Conservation (phyloP, 2,113 vertebrate genomes). For the Chauna torquata region DNA sequence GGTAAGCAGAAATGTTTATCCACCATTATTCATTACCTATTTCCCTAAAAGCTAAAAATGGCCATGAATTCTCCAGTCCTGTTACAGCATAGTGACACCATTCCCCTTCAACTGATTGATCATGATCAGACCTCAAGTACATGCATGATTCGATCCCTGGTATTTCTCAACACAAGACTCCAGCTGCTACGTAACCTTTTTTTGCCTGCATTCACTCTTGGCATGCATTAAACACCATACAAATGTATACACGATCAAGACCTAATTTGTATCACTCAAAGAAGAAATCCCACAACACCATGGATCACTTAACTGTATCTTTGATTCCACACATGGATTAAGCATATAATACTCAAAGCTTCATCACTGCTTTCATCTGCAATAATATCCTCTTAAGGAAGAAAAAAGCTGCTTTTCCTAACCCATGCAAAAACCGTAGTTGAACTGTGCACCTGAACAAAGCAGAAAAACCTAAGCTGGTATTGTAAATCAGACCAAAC, state of each 20-base stretch:
- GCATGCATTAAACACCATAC: no score
- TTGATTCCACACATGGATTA: background rate
- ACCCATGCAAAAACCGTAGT: background rate
- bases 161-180: background rate
- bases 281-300: background rate
- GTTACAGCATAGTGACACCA: no score
- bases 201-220: background rate
- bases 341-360: background rate
- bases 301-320: no score
- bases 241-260: background rate
- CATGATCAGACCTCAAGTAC: background rate
- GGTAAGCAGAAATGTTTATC: background rate
- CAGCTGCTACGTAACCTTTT: background rate
- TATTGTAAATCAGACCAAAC: background rate
- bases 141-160: background rate
- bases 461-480: background rate
- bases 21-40: background rate
- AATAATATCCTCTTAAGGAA: background rate
- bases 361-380: background rate
- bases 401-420: background rate
- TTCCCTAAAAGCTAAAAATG: background rate
- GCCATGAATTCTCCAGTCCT: background rate
- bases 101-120: background rate
- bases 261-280: background rate
- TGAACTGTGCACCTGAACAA: background rate